Evolutionary conservation across 2,888 invertebrate genomes (phyloP).

Genomic region (Carterocephalus palaemon): DNA sequence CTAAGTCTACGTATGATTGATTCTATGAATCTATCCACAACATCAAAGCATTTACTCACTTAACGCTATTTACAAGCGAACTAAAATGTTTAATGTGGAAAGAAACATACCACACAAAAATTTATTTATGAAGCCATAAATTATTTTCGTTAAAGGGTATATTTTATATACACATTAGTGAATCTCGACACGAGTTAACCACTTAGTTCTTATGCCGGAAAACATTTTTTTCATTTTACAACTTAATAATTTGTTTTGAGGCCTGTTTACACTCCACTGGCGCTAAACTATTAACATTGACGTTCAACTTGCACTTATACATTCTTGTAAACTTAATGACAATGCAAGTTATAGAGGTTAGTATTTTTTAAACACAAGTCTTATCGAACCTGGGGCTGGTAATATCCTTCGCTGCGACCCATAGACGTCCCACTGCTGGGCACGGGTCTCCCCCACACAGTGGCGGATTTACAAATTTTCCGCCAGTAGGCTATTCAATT

Average conservation of each 20-base stretch:
- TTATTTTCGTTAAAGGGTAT: conserved; percentile 21
- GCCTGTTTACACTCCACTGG: neutral
- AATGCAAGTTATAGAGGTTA: no score
- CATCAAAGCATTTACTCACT: conserved; percentile 16
- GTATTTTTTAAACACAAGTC: no score
- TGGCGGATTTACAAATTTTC: no score
- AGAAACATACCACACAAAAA: conserved; percentile 16
- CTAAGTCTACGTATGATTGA: no score
- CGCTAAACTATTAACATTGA: no score
- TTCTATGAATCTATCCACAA: conserved; percentile 7
- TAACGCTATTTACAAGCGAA: conserved; percentile 6
- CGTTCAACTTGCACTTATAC: no score
- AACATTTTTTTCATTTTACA: conserved; percentile 22
- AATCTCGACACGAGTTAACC: conserved; percentile 5
- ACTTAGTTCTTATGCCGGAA: conserved; percentile 6
- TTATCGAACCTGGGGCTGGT: no score
- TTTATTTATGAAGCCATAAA: conserved; percentile 19
- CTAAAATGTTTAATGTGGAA: conserved; percentile 15
- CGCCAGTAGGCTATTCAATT: no score
- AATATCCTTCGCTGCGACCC: no score
- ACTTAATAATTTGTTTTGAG: conserved; percentile 12
- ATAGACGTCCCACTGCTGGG: no score
- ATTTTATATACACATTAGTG: conserved; percentile 21
- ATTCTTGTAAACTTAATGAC: no score
- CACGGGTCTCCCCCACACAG: no score